Conservation (phyloP, 2,113 vertebrate species). For the Amia ocellicauda region DNA sequence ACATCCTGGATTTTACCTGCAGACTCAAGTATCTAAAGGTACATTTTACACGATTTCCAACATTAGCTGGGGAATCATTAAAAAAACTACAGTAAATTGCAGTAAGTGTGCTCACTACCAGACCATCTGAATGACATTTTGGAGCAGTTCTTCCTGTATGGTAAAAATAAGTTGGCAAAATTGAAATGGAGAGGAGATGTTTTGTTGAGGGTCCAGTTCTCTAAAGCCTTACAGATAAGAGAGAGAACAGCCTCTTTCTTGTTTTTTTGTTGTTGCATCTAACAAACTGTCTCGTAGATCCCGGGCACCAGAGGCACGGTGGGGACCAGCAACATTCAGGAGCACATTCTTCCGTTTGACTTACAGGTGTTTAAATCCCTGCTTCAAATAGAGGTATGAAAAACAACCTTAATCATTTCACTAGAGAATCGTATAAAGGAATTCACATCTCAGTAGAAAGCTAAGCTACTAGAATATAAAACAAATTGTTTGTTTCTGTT, state of each 20-base stretch:
- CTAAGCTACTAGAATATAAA: background rate
- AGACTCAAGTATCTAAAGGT: slow-evolving; percentile 95
- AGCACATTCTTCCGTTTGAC: slow-evolving; percentile 82
- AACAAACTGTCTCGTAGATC: too few species aligned
- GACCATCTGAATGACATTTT: too few species aligned
- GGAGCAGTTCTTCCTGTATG: too few species aligned
- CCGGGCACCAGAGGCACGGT: slow-evolving; percentile 77
- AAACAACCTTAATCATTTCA: background rate
- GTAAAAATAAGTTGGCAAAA: too few species aligned
- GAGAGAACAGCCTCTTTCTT: background rate
- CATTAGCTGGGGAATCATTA: too few species aligned
- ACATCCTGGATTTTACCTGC: slow-evolving; percentile 96
- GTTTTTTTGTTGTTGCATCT: background rate
- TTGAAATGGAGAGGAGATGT: too few species aligned
- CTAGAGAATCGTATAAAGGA: too few species aligned
- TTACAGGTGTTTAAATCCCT: slow-evolving; percentile 92
- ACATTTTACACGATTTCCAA: slow-evolving; percentile 25
- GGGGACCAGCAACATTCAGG: slow-evolving; percentile 92
- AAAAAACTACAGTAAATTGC: too few species aligned
- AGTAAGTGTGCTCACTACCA: too few species aligned
- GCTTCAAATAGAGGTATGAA: slow-evolving; percentile 87
- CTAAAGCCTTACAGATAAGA: background rate
- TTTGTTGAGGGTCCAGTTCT: too few species aligned
- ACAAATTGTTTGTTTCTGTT: too few species aligned
- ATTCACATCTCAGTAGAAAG: background rate